Conservation (phyloP, 2,888 invertebrate genomes). For the Lasioglossum figueresi region DNA sequence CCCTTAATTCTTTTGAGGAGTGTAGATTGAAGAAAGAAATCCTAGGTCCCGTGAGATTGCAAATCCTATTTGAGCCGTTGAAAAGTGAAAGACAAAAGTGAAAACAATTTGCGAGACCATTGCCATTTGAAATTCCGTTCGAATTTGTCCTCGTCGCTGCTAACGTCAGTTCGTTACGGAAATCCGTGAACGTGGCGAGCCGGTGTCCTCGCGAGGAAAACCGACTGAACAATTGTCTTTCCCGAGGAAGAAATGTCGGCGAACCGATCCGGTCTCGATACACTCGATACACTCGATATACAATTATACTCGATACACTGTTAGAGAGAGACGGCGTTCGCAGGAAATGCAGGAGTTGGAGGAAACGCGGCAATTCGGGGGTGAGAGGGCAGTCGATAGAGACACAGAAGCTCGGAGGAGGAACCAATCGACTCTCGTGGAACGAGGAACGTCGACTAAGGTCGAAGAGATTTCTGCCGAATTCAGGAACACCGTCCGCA, state of each 20-base stretch:
- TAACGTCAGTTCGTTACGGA: not conserved
- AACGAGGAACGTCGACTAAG: not conserved
- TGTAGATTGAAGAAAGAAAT: too few species aligned
- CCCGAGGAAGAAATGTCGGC: not conserved
- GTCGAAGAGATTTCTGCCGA: not conserved
- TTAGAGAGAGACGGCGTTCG: not conserved
- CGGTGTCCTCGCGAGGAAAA: too few species aligned
- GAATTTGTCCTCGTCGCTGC: not conserved
- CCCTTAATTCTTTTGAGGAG: too few species aligned
- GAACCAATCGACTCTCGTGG: not conserved
- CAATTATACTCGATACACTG: not conserved
- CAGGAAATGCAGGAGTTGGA: not conserved
- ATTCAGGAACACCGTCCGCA: slow-evolving; percentile 2
- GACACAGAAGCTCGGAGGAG: not conserved
- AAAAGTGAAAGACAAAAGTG: too few species aligned
- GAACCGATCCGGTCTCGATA: not conserved
- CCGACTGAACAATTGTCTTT: not conserved
- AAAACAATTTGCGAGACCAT: too few species aligned
- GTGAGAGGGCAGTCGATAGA: slow-evolving; percentile 3
- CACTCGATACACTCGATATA: too few species aligned
- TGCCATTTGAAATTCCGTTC: not conserved
- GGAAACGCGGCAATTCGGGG: not conserved
- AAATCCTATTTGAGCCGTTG: too few species aligned
- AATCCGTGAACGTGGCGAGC: not conserved
- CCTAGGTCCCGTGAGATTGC: too few species aligned